Percentiles rank a stretch among this genome's conserved stretches.
Conservation (phyloP, 2,888 invertebrate genomes). For the Drosophila subquinaria region DNA sequence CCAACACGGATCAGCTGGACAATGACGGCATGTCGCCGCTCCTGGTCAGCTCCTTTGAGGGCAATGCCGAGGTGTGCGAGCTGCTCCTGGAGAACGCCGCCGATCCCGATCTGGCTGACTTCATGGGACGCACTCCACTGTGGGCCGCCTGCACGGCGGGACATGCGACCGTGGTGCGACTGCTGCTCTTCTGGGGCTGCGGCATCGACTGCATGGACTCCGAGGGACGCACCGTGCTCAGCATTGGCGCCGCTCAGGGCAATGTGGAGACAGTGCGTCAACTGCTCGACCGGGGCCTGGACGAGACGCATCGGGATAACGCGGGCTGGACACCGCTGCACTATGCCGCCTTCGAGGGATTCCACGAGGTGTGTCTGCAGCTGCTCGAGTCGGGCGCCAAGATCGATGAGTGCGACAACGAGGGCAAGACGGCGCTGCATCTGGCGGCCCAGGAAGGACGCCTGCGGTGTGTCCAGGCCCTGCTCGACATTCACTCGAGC, state of each 20-base stretch:
- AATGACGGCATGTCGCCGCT: conserved; percentile 95
- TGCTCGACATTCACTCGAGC: conserved; percentile 91
- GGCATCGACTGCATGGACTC: conserved; percentile 97
- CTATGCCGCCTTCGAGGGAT: conserved; percentile 96
- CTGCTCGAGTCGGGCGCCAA: conserved; percentile 93
- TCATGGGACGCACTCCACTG: conserved; percentile 92
- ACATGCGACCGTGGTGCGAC: conserved; percentile 93
- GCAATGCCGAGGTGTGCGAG: conserved; percentile 96
- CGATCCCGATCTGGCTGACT: conserved; percentile 95
- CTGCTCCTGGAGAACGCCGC: conserved; percentile 96
- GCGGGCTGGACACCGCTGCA: conserved; percentile 99
- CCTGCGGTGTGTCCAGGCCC: conserved; percentile 86
- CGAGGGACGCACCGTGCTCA: conserved; percentile 95
- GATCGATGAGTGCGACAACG: conserved; percentile 95
- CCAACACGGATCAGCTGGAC: conserved; percentile 93
- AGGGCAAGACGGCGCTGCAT: conserved; percentile 94
- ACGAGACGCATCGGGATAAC: conserved; percentile 95
- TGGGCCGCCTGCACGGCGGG: conserved; percentile 98
- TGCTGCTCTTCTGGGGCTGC: conserved; percentile 97
- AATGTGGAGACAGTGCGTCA: conserved; percentile 95
- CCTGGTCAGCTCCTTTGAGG: conserved; percentile 95
- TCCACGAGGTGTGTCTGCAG: conserved; percentile 85
- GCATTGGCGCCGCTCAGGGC: conserved; percentile 94
- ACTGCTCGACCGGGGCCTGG: conserved; percentile 93
- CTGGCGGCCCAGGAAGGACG: conserved; percentile 96